Base-by-base conservation (phyloP, 2,888 invertebrate genomes). In the Pyralis farinalis region DNA sequence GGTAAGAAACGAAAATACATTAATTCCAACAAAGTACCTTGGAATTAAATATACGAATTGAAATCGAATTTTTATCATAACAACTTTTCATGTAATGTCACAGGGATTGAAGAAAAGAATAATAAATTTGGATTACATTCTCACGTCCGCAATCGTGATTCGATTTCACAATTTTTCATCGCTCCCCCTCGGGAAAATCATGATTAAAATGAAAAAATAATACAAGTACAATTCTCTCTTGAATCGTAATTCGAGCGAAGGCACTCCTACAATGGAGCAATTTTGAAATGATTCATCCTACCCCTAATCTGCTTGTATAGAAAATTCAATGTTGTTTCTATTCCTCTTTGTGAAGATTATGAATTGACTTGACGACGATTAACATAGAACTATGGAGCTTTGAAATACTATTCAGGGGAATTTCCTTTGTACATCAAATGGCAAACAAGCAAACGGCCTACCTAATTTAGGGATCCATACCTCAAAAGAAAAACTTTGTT, bases 51-150 rank as follows among this genome's bases (percentile, higher is more conserved):
- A 58, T 55, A 53, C 44, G 49, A 52, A 50, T 53, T 48, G 51
- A 55, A 60, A 67, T 56, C 51, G 58, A 62, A 61, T 58, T 71
- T 66, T 64, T 67, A 58, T 65, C 55, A 68, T 65, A 75, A 74
- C 71, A 73, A 69, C 68, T 71, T 71, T 71, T 66, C 66, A 55
- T 72, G 62, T 68, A 74, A 71, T 66, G 67, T 74, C 74, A 62
- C 59, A 66, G 66, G 64, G 69, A 71, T 74, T 67, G 75, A 71
- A 76, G 75, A 77, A 73, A 67, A 72, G 77, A 76, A 86, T 83
- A 82, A 83, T 83, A 82, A 77, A 84, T 83, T 83, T 83, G 81
- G 82, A 84, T 86, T 85, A 85, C 81, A 72, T 80, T 83, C 77
- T 79, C 83, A 79, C 82, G 83, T 83, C 76, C 80, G 71, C 73